Percentiles rank a stretch among this genome's conserved stretches.
These are phyloP conservation scores for Diplodus sargus DNA, from an alignment of 2,797 vertebrate species.

Conservation along the genomic window DNA sequence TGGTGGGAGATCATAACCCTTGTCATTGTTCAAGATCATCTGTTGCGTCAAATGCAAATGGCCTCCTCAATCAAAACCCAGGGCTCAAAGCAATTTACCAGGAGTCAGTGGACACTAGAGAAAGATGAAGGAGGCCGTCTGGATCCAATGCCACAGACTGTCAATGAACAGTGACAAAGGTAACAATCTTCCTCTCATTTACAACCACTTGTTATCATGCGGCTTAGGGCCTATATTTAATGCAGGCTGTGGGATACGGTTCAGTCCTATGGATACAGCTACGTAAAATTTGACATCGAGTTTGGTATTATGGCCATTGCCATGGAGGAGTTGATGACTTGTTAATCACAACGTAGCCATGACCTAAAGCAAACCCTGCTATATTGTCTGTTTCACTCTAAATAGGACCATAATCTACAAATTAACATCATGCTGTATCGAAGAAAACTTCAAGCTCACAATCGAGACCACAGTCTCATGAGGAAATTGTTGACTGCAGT, in stretches of 20 bases:
- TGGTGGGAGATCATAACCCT: not conserved
- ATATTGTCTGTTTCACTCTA: too few species aligned
- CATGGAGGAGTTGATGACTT: too few species aligned
- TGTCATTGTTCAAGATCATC: not conserved
- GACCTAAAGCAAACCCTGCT: too few species aligned
- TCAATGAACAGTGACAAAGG: not conserved
- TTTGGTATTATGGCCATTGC: too few species aligned
- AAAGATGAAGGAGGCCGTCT: not conserved
- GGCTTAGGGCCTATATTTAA: not conserved
- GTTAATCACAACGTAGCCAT: too few species aligned
- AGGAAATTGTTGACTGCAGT: too few species aligned
- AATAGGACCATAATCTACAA: too few species aligned
- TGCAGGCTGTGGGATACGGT: not conserved
- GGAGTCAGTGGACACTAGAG: not conserved
- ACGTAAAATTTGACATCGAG: too few species aligned
- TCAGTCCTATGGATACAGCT: too few species aligned
- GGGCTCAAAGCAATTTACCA: not conserved
- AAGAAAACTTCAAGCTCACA: too few species aligned
- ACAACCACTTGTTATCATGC: not conserved
- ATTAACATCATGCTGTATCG: too few species aligned
- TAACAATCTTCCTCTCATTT: not conserved
- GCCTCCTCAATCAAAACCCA: not conserved
- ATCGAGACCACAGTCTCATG: too few species aligned
- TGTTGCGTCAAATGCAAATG: not conserved
- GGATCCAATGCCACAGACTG: not conserved